Percentiles rank a stretch among this genome's conserved stretches.
phyloP scores from a whole-genome alignment of 2,888 invertebrate species.

The Drosophila prostipennis region DNA sequence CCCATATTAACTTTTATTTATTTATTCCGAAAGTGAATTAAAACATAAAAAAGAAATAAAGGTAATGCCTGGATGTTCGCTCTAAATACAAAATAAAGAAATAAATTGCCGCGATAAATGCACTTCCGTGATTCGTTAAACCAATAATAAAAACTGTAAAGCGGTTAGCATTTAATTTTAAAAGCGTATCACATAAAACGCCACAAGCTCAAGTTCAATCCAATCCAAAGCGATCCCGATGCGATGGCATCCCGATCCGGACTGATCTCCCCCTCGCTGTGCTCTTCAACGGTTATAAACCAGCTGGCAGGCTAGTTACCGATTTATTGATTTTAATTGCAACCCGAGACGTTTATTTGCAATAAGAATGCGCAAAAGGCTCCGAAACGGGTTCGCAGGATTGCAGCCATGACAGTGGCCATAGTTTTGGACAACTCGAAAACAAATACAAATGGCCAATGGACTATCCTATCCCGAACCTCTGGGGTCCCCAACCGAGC shows the following conservation, averaged over 20 bases:
- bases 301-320: slow-evolving; percentile 78
- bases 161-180: slow-evolving; percentile 60
- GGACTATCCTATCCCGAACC: slow-evolving; percentile 6
- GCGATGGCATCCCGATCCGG: slow-evolving; percentile 11
- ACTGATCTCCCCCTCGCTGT: slow-evolving; percentile 27
- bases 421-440: slow-evolving; percentile 69
- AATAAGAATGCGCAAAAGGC: slow-evolving; percentile 70
- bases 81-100: slow-evolving; percentile 1
- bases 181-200: slow-evolving; percentile 47
- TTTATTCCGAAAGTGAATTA: not conserved
- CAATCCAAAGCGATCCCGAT: not conserved
- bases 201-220: slow-evolving; percentile 11
- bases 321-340: slow-evolving; percentile 83
- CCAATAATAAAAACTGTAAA: slow-evolving; percentile 55
- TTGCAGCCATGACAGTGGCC: slow-evolving; percentile 54
- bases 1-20: not conserved
- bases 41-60: not conserved
- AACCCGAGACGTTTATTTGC: slow-evolving; percentile 82
- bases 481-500: slow-evolving; percentile 65
- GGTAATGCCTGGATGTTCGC: not conserved
- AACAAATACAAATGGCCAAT: slow-evolving; percentile 55
- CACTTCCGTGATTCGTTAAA: slow-evolving; percentile 49
- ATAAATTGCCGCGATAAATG: slow-evolving; percentile 13
- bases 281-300: slow-evolving; percentile 69
- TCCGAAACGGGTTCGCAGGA: slow-evolving; percentile 41